phyloP scores from a whole-genome alignment of 2,113 vertebrate genomes.

The Cranoglanis bouderius region DNA sequence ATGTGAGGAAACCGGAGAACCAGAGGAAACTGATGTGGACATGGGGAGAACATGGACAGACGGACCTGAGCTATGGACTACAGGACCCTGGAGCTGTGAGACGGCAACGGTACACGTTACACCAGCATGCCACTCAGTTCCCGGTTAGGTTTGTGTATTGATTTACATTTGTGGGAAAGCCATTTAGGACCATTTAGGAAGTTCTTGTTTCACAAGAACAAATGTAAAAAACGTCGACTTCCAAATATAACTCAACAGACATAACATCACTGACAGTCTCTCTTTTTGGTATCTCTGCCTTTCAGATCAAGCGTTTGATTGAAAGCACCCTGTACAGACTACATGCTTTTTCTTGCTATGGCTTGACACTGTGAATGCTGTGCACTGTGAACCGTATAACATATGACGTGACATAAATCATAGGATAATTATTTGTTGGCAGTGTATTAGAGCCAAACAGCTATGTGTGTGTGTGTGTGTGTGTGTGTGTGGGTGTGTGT shows the following conservation, averaged over 20 bases:
- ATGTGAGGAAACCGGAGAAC: not conserved
- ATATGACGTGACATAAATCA: constrained; percentile 32
- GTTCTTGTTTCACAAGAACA: too few species aligned
- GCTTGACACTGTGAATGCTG: constrained; percentile 4
- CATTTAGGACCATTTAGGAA: not conserved
- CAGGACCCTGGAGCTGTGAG: not conserved
- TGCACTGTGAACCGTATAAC: constrained; percentile 7
- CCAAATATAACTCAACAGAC: not conserved
- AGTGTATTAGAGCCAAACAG: constrained; percentile 14
- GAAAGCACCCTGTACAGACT: not conserved
- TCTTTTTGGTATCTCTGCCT: not conserved
- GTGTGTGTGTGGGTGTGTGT: not conserved
- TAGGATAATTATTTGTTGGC: not conserved
- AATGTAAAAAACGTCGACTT: not conserved
- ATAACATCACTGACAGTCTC: not conserved
- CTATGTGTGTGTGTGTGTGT: not conserved
- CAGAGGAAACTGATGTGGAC: not conserved
- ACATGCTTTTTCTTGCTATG: not conserved
- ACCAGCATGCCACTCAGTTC: not conserved
- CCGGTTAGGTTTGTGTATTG: not conserved
- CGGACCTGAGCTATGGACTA: not conserved
- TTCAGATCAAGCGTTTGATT: constrained; percentile 8
- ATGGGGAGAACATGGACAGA: not conserved
- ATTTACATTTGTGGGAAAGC: not conserved
- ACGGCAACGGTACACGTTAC: not conserved